Evolutionary conservation across 2,797 vertebrate genomes (phyloP), one percentile per base, ranked within the genome.

Genomic region (Rhinophrynus dorsalis): DNA sequence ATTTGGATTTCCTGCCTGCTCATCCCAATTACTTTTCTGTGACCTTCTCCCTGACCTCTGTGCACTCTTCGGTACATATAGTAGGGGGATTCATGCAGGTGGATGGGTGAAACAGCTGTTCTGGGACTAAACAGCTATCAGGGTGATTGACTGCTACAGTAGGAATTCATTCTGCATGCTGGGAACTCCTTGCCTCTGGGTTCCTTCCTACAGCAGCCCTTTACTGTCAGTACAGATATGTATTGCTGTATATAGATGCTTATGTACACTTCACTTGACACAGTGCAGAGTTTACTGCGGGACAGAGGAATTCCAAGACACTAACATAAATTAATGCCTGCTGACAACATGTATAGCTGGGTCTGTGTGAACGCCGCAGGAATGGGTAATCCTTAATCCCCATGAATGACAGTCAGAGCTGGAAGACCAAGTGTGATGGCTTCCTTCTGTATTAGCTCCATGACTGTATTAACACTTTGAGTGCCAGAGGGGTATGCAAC

Each of bases 171-270:
- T 15, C 18, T 38, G 12, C n/a, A 24, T 45, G 50, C 58, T 45
- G 58, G 48, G 58, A 62, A 55, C 44, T 20, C 27, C 42, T 40
- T 32, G 21, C 59, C 61, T 56, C 37, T 37, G 68, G 66, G n/a
- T 32, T 29, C 54, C 15, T 18, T 18, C 2, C 7, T n/a, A n/a
- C 17, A 45, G n/a, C 7, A n/a, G 42, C 15, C 13, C 50, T 18
- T 6, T 8, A 18, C 37, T 72, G 60, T 72, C 42, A 57, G 60
- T 17, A 48, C 32, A 17, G 20, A 30, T 62, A 62, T 62, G 35
- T 21, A 38, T 12, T 8, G 13, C 38, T n/a, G n/a, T 18, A 32
- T 29, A 52, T 30, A 17, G 1, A 23, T 1, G 1, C 1, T 6
- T 52, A 8, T 33, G 10, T 55, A 35, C 51, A 55, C 11, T 20